Evolutionary conservation across 1,140 invertebrate genomes (phyloP), one percentile per base, ranked within the genome.

Genomic region (Melipona quadrifasciata): DNA sequence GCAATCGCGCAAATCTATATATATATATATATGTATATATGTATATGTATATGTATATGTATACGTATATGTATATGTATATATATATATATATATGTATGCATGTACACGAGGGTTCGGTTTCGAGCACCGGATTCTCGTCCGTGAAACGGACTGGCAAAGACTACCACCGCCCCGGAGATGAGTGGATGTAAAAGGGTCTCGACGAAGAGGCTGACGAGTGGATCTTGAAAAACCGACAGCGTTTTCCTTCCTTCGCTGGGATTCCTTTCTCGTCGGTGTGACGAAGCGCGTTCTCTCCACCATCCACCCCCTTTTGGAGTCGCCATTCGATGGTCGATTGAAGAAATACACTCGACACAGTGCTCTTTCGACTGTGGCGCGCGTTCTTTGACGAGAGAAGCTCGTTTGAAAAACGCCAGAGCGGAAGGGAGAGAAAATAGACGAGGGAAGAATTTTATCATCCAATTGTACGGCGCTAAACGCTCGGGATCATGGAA

Each of bases 151-250:
- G 82, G 39, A 80, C 82, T 84, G 27, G 83, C 78, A 68, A 80
- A 73, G 83, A 80, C 70, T 57, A 57, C 53, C 31, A 27, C 17
- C 31, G 21, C 17, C 53, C 17, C 34, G n/a, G 57, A 84, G 58
- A 67, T 67, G 78, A 85, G 77, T 84, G 76, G 82, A 70, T 83
- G n/a, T 39, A 47, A 80, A 80, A 67, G 61, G 71, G 70, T 73
- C 39, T 47, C 82, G 68, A 31, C 58, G 57, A 80, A 84, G 57
- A 73, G 82, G 68, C 27, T 34, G 70, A 78, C 67, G 31, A 84
- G 76, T 72, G 82, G 76, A 79, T 79, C 75, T 71, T n/a, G 65
- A 84, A 78, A 68, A 79, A 34, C 67, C 61, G 47, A 57, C 75
- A 51, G 82, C 76, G 39, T 64, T 84, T 47, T 84, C 53, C 75